Conservation (phyloP, 2,113 vertebrate species). For the Crotophaga sulcirostris region DNA sequence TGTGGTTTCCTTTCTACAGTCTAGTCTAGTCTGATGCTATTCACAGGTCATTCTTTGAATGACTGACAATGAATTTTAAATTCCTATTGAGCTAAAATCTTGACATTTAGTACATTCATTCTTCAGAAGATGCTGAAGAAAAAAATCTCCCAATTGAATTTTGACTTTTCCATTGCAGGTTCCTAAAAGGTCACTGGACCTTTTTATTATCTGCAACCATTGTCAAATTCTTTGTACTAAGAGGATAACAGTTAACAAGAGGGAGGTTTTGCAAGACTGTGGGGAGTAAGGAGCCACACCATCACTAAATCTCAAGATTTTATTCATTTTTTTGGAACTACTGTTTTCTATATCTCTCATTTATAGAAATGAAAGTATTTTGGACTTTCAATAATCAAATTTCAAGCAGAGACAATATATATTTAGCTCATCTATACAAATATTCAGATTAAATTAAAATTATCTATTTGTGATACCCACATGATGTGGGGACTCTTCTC, state of each 20-base stretch:
- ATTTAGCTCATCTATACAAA: background rate
- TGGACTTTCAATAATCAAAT: background rate
- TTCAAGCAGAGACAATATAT: background rate
- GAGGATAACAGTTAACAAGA: background rate
- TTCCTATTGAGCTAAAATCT: conserved; percentile 33
- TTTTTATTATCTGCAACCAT: background rate
- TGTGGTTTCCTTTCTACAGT: background rate
- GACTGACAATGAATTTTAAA: conserved; percentile 42
- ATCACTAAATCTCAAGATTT: background rate
- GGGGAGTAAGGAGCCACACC: background rate
- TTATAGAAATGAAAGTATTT: background rate
- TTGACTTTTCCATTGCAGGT: conserved; percentile 7
- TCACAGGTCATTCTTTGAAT: conserved; percentile 14
- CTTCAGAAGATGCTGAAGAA: background rate
- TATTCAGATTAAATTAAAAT: background rate
- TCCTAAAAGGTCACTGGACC: conserved; percentile 23
- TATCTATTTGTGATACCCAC: background rate
- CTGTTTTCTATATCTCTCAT: background rate
- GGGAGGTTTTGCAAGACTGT: background rate
- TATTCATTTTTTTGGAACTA: background rate
- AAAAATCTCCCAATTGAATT: conserved; percentile 25
- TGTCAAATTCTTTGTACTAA: conserved; percentile 3
- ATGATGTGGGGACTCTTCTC: background rate
- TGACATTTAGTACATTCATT: conserved; percentile 43
- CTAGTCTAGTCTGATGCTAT: background rate